A percentile compares a stretch with the other conserved stretches of the same genome.
Conservation (phyloP, 2,888 invertebrate species). For the Drosophila silvestris region DNA sequence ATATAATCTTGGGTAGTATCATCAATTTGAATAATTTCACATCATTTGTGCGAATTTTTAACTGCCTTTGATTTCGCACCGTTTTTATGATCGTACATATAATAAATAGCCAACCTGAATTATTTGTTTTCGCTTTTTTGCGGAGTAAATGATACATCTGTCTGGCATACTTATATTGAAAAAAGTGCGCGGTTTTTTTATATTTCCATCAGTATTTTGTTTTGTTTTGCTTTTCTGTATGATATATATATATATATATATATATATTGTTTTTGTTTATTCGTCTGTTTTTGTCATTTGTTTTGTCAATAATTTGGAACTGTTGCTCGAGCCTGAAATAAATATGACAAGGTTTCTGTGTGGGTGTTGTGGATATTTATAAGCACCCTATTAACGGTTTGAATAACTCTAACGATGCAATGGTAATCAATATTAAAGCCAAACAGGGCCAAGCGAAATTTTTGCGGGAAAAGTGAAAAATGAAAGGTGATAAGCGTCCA, state of each 20-base stretch:
- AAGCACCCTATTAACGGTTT: conserved; percentile 33
- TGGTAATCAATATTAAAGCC: conserved; percentile 56
- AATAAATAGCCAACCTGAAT: neutral
- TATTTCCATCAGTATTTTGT: conserved; percentile 9
- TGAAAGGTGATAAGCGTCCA: conserved; percentile 50
- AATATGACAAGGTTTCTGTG: conserved; percentile 57
- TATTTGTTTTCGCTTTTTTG: neutral
- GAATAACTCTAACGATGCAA: conserved; percentile 39
- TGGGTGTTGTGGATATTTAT: conserved; percentile 4
- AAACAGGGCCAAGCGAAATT: conserved; percentile 22
- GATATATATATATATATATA: neutral
- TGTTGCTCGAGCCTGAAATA: conserved; percentile 69
- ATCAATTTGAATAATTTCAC: conserved; percentile 16
- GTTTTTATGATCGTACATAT: neutral
- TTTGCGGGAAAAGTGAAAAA: conserved; percentile 42
- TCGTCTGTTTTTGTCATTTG: conserved; percentile 65
- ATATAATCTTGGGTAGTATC: neutral
- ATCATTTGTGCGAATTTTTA: conserved; percentile 13
- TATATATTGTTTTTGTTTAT: conserved; percentile 25
- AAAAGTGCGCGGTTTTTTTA: conserved; percentile 7
- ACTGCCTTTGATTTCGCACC: conserved; percentile 40
- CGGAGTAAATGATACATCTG: neutral
- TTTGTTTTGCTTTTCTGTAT: conserved; percentile 21
- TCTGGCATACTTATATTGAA: conserved; percentile 3
- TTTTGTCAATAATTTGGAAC: conserved; percentile 81